These are phyloP conservation scores for Tonatia bakeri DNA, from an alignment of 2,113 vertebrate genomes.

Conservation along the genomic window DNA sequence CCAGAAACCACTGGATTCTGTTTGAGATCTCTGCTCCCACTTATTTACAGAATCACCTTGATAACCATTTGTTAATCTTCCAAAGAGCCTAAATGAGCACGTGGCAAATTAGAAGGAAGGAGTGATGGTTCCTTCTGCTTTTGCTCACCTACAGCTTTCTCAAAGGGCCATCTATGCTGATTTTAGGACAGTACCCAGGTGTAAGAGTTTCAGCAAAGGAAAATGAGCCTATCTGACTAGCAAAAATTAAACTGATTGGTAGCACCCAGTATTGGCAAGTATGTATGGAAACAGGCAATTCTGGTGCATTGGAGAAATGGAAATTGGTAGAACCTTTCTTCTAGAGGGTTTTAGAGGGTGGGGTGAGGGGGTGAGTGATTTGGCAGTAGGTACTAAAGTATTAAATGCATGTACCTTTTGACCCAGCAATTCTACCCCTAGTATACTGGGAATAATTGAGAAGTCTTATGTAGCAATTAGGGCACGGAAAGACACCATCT, in stretches of 20 bases:
- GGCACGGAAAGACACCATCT: not conserved
- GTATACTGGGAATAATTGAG: not conserved
- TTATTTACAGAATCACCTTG: constrained; percentile 24
- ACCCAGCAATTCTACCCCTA: not conserved
- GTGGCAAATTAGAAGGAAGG: not conserved
- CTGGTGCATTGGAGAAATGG: not conserved
- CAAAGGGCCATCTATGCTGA: not conserved
- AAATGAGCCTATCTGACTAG: not conserved
- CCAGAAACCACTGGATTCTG: not conserved
- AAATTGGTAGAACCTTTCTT: not conserved
- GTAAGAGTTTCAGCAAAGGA: not conserved
- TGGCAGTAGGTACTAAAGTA: not conserved
- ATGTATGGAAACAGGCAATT: not conserved
- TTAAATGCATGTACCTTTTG: not conserved
- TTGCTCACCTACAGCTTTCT: not conserved
- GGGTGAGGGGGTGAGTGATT: not conserved
- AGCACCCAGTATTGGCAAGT: not conserved
- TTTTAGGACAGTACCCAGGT: not conserved
- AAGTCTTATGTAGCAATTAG: not conserved
- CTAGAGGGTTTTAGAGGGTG: not conserved
- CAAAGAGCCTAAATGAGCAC: constrained; percentile 1
- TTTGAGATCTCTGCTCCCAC: not conserved
- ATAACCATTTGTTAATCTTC: constrained; percentile 39
- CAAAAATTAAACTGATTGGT: not conserved
- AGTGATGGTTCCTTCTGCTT: not conserved